A percentile compares a stretch with the other conserved stretches of the same genome.
Evolutionary conservation across 1,140 invertebrate species (phyloP).

Genomic region (Cephus cinctus): DNA sequence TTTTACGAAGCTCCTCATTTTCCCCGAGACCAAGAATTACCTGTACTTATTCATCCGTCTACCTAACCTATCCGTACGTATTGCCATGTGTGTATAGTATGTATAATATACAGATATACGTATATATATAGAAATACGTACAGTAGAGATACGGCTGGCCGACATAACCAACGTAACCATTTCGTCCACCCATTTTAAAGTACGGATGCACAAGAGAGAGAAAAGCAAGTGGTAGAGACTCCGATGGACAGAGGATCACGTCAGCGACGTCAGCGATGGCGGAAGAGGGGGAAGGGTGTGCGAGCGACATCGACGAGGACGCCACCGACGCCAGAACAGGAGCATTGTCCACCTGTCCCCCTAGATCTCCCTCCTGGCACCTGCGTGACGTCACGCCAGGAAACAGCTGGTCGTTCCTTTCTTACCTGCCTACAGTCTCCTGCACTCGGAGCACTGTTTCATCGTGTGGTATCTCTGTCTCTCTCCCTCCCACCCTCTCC

Average conservation of each 20-base stretch:
- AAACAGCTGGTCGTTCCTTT: constrained; percentile 41
- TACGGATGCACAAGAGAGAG: constrained; percentile 5
- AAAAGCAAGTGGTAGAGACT: background rate
- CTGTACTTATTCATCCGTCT: too few relatives aligned
- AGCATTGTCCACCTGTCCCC: constrained; percentile 41
- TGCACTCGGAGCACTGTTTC: too few relatives aligned
- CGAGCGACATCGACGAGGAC: constrained; percentile 5
- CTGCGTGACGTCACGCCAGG: constrained; percentile 41
- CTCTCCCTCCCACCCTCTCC: background rate
- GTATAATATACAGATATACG: constrained; percentile 7
- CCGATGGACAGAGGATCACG: background rate
- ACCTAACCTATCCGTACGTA: too few relatives aligned
- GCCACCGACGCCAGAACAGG: constrained; percentile 3
- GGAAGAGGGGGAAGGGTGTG: constrained; percentile 10
- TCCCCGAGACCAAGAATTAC: too few relatives aligned
- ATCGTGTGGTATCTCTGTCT: too few relatives aligned
- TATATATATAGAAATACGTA: constrained; percentile 7
- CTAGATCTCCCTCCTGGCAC: constrained; percentile 22
- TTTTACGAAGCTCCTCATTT: background rate
- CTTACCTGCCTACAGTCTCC: constrained; percentile 22
- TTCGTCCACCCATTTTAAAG: constrained; percentile 13
- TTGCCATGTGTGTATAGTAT: constrained; percentile 9
- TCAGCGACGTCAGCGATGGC: background rate
- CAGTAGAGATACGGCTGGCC: constrained; percentile 12
- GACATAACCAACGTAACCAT: constrained; percentile 12